These are phyloP conservation scores for Metridium senile DNA, from an alignment of 92 coral and sea anemone species.

Conservation along the genomic window DNA sequence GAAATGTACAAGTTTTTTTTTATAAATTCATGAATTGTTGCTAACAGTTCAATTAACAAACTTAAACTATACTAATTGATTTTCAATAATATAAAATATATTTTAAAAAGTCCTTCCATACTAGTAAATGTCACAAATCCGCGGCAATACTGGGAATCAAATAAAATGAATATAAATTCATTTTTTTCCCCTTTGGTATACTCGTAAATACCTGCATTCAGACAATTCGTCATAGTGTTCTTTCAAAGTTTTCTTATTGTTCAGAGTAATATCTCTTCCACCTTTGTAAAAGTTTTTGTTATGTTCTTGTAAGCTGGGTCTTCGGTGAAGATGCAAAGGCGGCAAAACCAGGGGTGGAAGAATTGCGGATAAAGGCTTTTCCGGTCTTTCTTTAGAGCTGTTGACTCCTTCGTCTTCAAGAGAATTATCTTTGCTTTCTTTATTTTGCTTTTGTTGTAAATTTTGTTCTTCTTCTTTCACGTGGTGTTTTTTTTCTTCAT, in stretches of 20 bases:
- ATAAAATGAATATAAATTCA: neutral
- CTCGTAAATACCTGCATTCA: constrained; percentile 37
- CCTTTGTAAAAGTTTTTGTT: constrained; percentile 12
- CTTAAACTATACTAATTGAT: no score
- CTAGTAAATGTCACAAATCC: no score
- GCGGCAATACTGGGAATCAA: no score
- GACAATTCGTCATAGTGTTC: constrained; percentile 37
- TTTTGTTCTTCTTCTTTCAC: constrained; percentile 1
- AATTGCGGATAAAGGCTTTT: constrained; percentile 38
- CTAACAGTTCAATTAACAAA: no score
- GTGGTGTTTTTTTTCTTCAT: neutral
- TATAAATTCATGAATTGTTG: no score
- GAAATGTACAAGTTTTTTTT: no score
- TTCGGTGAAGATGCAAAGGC: constrained; percentile 29
- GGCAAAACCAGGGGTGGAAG: constrained; percentile 39
- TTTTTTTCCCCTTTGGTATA: constrained; percentile 15
- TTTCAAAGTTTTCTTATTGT: constrained; percentile 22
- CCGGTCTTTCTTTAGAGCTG: neutral
- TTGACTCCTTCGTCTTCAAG: neutral
- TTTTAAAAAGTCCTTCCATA: no score
- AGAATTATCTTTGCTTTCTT: neutral
- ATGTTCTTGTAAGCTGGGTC: constrained; percentile 32
- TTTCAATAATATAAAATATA: no score
- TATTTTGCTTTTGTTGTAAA: neutral
- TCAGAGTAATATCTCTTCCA: neutral